A percentile compares a stretch with the other conserved stretches of the same genome.
Evolutionary conservation across 2,113 vertebrate genomes (phyloP).

Genomic region (Chaenocephalus aceratus): DNA sequence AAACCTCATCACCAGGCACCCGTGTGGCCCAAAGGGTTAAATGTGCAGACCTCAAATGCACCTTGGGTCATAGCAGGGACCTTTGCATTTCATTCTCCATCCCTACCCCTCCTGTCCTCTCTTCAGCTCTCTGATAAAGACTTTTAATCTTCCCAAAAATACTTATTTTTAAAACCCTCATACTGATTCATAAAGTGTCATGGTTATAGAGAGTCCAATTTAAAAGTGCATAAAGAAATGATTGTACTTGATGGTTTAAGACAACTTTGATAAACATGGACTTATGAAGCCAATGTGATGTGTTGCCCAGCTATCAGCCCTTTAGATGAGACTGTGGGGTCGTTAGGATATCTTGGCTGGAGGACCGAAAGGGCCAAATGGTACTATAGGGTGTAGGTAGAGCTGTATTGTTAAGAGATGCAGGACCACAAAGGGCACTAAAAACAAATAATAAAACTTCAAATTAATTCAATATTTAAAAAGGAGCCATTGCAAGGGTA

Average conservation of each 20-base stretch:
- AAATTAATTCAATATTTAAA: slow-evolving; percentile 32
- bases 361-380: slow-evolving; percentile 16
- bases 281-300: neutral
- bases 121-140: neutral
- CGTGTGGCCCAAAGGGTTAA: neutral
- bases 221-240: slow-evolving; percentile 6
- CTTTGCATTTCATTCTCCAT: neutral
- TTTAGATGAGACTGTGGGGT: slow-evolving; percentile 12
- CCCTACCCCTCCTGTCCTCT: neutral
- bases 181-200: neutral
- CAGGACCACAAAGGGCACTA: slow-evolving; percentile 2
- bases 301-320: neutral
- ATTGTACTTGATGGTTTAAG: neutral
- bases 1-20: neutral
- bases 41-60: neutral
- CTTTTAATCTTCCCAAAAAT: neutral
- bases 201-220: neutral
- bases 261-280: neutral
- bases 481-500: neutral
- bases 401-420: slow-evolving; percentile 25
- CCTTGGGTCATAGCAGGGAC: neutral
- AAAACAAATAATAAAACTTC: slow-evolving; percentile 34
- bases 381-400: slow-evolving; percentile 20
- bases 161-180: neutral
- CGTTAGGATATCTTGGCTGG: slow-evolving; percentile 21